Evolutionary conservation across 1,140 invertebrate species (phyloP).

Genomic region (Bombus pascuorum): DNA sequence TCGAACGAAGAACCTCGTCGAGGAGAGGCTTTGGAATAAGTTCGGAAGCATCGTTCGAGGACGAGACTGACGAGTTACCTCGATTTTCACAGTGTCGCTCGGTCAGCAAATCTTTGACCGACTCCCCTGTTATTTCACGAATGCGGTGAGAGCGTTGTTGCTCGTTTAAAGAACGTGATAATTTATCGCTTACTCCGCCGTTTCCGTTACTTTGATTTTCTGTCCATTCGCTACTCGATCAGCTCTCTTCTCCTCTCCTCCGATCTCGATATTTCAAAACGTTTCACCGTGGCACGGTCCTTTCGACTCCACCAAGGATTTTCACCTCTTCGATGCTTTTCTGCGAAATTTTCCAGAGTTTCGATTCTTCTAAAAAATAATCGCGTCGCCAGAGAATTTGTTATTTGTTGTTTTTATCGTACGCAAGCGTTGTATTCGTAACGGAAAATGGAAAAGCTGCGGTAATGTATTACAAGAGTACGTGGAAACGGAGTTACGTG

Average conservation of each 20-base stretch:
- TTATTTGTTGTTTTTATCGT: background rate
- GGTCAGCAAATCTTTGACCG: slow-evolving; percentile 47
- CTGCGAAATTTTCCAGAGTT: background rate
- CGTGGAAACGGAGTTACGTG: slow-evolving; percentile 15
- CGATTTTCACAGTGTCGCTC: slow-evolving; percentile 39
- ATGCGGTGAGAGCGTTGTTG: background rate
- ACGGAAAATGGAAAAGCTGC: background rate
- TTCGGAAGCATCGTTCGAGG: slow-evolving; percentile 18
- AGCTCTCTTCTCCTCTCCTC: too few relatives aligned
- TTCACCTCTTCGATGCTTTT: background rate
- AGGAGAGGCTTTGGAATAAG: slow-evolving; percentile 15
- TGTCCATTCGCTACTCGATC: background rate
- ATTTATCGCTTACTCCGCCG: background rate
- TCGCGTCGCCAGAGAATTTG: background rate
- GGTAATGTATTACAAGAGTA: background rate
- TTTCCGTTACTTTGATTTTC: background rate
- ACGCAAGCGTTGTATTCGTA: background rate
- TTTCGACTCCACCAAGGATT: background rate
- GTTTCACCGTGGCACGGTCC: background rate
- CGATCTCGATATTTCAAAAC: background rate
- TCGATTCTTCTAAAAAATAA: background rate
- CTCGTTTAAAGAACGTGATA: background rate
- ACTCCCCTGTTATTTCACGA: background rate
- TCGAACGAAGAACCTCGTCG: background rate
- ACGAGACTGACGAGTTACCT: slow-evolving; percentile 4